Conservation (phyloP, 2,113 vertebrate species). For the Hirundichthys speculiger region DNA sequence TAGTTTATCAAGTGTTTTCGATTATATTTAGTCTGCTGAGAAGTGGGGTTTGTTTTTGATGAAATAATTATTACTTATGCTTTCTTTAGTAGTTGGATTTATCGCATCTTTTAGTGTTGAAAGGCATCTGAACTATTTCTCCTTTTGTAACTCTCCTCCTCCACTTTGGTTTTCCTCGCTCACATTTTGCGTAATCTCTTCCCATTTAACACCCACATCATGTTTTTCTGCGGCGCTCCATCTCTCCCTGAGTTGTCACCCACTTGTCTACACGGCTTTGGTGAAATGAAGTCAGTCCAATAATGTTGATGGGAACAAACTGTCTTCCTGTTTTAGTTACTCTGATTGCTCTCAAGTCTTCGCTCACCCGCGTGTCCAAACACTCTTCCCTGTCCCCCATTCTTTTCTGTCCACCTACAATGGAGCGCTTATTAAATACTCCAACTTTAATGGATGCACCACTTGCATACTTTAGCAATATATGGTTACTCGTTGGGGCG, state of each 20-base stretch:
- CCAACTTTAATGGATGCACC: slow-evolving; percentile 12
- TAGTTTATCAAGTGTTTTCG: too few relatives aligned
- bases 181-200: slow-evolving; percentile 47
- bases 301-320: slow-evolving; percentile 62
- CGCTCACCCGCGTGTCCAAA: slow-evolving; percentile 68
- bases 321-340: slow-evolving; percentile 72
- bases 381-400: slow-evolving; percentile 39
- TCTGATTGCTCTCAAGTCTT: slow-evolving; percentile 70
- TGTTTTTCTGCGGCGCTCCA: slow-evolving; percentile 33
- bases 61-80: slow-evolving; percentile 5
- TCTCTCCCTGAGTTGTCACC: slow-evolving; percentile 61
- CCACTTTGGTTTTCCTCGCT: slow-evolving; percentile 18
- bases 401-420: slow-evolving; percentile 19
- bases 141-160: slow-evolving; percentile 7
- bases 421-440: slow-evolving; percentile 9
- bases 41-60: not conserved
- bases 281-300: slow-evolving; percentile 61
- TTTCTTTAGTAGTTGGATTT: slow-evolving; percentile 16
- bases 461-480: slow-evolving; percentile 1
- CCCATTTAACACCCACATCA: slow-evolving; percentile 28
- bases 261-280: slow-evolving; percentile 56
- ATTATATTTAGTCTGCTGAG: too few relatives aligned
- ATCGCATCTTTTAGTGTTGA: slow-evolving; percentile 34
- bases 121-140: slow-evolving; percentile 14
- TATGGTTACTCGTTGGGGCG: slow-evolving; percentile 6